These are phyloP conservation scores for Empis stercorea DNA, from an alignment of 2,888 invertebrate genomes.

Conservation along the genomic window DNA sequence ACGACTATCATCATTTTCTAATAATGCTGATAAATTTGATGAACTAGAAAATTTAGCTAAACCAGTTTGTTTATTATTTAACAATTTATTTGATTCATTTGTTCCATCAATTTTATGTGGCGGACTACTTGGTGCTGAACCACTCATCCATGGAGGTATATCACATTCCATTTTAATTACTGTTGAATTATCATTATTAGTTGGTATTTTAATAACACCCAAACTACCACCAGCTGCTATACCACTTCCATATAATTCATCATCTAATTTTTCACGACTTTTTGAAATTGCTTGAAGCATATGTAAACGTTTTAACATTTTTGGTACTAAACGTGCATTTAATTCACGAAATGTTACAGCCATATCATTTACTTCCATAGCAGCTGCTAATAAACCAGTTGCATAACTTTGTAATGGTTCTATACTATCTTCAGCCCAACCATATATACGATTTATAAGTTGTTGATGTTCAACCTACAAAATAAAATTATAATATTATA, in stretches of 20 bases:
- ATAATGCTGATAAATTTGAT: slow-evolving; percentile 29
- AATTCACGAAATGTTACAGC: slow-evolving; percentile 75
- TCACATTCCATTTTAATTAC: slow-evolving; percentile 25
- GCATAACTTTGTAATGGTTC: slow-evolving; percentile 92
- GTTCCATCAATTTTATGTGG: slow-evolving; percentile 18
- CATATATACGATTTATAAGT: slow-evolving; percentile 70
- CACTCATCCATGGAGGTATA: slow-evolving; percentile 25
- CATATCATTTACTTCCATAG: slow-evolving; percentile 94
- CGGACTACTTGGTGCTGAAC: slow-evolving; percentile 31
- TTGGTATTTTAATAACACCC: slow-evolving; percentile 2
- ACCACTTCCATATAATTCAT: background rate
- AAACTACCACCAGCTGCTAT: background rate
- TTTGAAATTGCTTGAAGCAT: slow-evolving; percentile 43
- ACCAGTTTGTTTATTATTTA: slow-evolving; percentile 3
- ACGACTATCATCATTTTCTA: slow-evolving; percentile 27
- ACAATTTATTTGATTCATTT: background rate
- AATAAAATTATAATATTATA: slow-evolving; percentile 3
- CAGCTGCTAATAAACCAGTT: slow-evolving; percentile 83
- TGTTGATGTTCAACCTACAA: slow-evolving; percentile 58
- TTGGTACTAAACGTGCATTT: slow-evolving; percentile 74
- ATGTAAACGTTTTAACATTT: slow-evolving; percentile 74
- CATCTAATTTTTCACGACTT: slow-evolving; percentile 14
- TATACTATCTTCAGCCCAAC: slow-evolving; percentile 76
- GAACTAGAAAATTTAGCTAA: slow-evolving; percentile 21
- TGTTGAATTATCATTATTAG: slow-evolving; percentile 14